Conservation (phyloP, 1,140 invertebrate species). For the Lordiphosa stackelbergi region DNA sequence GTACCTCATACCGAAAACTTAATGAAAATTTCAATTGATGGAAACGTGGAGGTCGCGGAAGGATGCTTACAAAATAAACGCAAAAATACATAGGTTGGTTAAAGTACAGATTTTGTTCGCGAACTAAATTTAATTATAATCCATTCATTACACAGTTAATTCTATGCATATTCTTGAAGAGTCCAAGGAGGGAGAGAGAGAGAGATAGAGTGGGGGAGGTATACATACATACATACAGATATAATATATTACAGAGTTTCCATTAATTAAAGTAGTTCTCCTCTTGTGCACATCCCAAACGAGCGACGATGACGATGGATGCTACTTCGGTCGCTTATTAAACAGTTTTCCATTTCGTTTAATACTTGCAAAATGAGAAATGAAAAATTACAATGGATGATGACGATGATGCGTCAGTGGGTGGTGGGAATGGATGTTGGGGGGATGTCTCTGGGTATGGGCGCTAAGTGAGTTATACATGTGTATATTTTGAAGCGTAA, state of each 20-base stretch:
- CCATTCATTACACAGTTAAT: no score
- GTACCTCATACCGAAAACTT: conserved; percentile 52
- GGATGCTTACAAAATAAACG: conserved; percentile 19
- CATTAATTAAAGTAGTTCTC: conserved; percentile 53
- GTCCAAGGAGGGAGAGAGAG: conserved; percentile 1
- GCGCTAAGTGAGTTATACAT: conserved; percentile 40
- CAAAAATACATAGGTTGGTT: conserved; percentile 18
- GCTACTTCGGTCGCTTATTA: conserved; percentile 37
- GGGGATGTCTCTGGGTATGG: conserved; percentile 9
- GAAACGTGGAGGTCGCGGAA: conserved; percentile 27
- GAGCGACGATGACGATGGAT: conserved; percentile 6
- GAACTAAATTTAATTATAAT: conserved; percentile 12
- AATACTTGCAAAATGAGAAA: conserved; percentile 64
- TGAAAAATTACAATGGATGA: conserved; percentile 63
- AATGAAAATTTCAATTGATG: conserved; percentile 38
- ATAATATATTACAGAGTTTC: conserved; percentile 63
- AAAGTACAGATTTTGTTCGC: conserved; percentile 57
- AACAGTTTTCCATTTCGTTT: conserved; percentile 60
- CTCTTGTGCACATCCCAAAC: conserved; percentile 27
- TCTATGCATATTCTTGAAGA: no score
- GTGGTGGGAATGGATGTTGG: conserved; percentile 25
- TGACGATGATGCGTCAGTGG: conserved; percentile 4
- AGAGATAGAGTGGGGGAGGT: conserved; percentile 28
- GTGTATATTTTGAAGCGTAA: conserved; percentile 63
- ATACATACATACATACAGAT: conserved; percentile 38